Percentiles rank a stretch among this genome's conserved stretches.
phyloP scores from a whole-genome alignment of 1,140 invertebrate genomes.

The Aphelenchoides avenae region DNA sequence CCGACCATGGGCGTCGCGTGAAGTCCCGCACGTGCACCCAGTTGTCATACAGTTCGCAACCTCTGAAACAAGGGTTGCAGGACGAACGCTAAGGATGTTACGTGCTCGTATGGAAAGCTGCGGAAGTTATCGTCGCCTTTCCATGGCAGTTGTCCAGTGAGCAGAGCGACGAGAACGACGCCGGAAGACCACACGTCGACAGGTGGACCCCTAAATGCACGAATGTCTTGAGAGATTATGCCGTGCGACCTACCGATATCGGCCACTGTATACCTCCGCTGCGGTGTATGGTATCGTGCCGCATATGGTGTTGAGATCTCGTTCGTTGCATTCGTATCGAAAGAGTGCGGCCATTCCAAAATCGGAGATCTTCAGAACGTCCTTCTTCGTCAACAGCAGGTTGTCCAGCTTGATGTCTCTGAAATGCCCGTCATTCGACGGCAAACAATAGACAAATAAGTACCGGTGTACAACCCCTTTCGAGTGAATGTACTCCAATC shows the following conservation, averaged over 20 bases:
- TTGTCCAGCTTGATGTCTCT: constrained; percentile 65
- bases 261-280: constrained; percentile 75
- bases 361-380: constrained; percentile 88
- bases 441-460: too few relatives aligned
- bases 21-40: constrained; percentile 12
- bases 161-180: constrained; percentile 82
- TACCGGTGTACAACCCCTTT: constrained; percentile 60
- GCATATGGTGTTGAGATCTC: constrained; percentile 78
- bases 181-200: constrained; percentile 95
- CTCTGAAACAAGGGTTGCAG: too few relatives aligned
- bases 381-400: constrained; percentile 77
- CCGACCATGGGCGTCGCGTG: constrained; percentile 19
- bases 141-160: constrained; percentile 71
- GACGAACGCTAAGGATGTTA: too few relatives aligned
- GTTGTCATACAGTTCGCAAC: constrained; percentile 1
- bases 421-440: too few relatives aligned
- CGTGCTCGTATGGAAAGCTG: too few relatives aligned
- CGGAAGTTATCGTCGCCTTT: too few relatives aligned
- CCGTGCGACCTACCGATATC: constrained; percentile 32
- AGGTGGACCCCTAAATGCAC: constrained; percentile 86
- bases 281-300: constrained; percentile 90
- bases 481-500: constrained; percentile 60
- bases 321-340: constrained; percentile 67
- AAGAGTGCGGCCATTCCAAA: constrained; percentile 90
- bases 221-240: too few relatives aligned